Evolutionary conservation across 2,113 vertebrate species (phyloP).

Genomic region (Poeciliopsis retropinna): DNA sequence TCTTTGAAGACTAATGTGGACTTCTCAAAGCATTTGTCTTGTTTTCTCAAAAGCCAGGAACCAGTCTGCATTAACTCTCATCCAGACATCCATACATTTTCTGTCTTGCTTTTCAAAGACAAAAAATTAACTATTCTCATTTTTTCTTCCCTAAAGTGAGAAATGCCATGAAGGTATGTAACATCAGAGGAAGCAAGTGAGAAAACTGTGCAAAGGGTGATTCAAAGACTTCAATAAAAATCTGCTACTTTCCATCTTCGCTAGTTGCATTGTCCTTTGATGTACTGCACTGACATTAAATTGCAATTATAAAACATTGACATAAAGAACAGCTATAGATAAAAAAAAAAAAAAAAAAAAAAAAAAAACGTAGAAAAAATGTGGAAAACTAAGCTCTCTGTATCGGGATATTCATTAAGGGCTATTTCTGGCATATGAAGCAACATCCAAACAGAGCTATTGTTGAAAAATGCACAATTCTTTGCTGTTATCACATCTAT

Average conservation of each 20-base stretch:
- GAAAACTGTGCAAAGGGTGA: conserved; percentile 19
- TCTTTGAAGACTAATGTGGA: conserved; percentile 18
- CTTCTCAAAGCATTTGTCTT: conserved; percentile 24
- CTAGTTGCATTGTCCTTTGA: conserved; percentile 51
- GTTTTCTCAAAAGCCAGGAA: conserved; percentile 11
- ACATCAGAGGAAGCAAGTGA: conserved; percentile 33
- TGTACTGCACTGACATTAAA: conserved; percentile 55
- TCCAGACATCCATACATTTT: not conserved
- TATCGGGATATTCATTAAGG: conserved; percentile 25
- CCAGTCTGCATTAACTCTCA: not conserved
- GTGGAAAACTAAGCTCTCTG: not conserved
- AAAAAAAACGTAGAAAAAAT: not conserved
- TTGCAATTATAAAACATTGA: conserved; percentile 54
- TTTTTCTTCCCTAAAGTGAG: conserved; percentile 24
- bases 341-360: conserved; percentile 10
- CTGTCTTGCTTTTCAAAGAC: conserved; percentile 29
- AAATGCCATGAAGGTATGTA: conserved; percentile 18
- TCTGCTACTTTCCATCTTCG: conserved; percentile 56
- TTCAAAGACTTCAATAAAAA: conserved; percentile 52
- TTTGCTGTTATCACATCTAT: conserved; percentile 40
- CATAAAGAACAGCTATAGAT: conserved; percentile 41
- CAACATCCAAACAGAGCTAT: conserved; percentile 16
- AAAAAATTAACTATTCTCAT: conserved; percentile 20
- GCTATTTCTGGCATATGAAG: conserved; percentile 13
- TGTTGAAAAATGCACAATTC: conserved; percentile 37